Evolutionary conservation across 2,888 invertebrate species (phyloP).

Genomic region (Nomada fabriciana): DNA sequence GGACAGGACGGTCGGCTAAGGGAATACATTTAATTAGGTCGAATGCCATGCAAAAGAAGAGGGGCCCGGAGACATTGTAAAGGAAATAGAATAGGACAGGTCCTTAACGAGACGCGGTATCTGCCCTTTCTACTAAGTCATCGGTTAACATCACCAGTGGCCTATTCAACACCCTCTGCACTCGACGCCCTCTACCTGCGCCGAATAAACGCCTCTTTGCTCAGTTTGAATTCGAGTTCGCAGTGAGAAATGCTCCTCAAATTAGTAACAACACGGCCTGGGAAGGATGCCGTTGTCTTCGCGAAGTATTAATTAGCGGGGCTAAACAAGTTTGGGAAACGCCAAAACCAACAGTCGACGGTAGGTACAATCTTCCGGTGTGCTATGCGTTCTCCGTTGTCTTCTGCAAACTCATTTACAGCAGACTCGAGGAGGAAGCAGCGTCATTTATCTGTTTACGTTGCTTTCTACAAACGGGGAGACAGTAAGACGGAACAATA

Average conservation of each 20-base stretch:
- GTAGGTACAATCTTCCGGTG: neutral
- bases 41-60: constrained; percentile 59
- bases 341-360: neutral
- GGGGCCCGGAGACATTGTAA: constrained; percentile 18
- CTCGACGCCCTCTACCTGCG: neutral
- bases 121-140: constrained; percentile 23
- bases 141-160: constrained; percentile 30
- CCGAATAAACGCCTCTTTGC: constrained; percentile 24
- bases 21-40: constrained; percentile 70
- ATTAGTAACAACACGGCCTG: neutral
- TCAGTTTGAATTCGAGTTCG: constrained; percentile 21
- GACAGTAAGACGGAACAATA: too few relatives aligned
- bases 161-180: constrained; percentile 3
- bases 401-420: constrained; percentile 1
- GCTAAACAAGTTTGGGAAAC: constrained; percentile 7
- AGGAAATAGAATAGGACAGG: constrained; percentile 55
- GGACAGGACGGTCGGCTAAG: constrained; percentile 42
- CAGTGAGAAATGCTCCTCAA: neutral
- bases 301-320: neutral
- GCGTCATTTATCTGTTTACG: too few relatives aligned
- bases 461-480: too few relatives aligned
- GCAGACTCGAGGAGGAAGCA: neutral
- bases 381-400: neutral
- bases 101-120: constrained; percentile 64
- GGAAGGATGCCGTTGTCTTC: neutral